Conservation (phyloP, 2,888 invertebrate genomes). For the Cosmorhoe ocellata region DNA sequence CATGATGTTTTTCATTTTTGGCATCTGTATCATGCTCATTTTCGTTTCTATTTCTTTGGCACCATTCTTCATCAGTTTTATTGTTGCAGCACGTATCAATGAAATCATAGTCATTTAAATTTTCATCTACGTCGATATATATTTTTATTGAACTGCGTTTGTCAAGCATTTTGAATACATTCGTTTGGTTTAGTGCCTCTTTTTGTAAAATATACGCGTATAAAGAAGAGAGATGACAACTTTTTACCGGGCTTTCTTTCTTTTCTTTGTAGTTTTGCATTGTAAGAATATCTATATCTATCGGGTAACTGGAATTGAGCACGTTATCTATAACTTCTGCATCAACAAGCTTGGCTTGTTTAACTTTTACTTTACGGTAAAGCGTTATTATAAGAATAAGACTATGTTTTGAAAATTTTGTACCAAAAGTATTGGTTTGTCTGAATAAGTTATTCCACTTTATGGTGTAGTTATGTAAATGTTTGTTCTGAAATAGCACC, state of each 20-base stretch:
- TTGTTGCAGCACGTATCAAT: conserved; percentile 50
- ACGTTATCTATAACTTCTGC: conserved; percentile 44
- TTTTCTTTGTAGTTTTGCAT: conserved; percentile 6
- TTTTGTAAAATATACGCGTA: conserved; percentile 54
- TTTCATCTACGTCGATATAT: conserved; percentile 54
- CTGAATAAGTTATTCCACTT: conserved; percentile 52
- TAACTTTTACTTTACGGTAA: conserved; percentile 27
- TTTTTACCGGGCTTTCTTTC: conserved; percentile 26
- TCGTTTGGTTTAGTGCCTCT: conserved; percentile 49
- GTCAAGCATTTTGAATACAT: conserved; percentile 53
- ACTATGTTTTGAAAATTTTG: conserved; percentile 38
- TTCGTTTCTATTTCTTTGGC: conserved; percentile 25
- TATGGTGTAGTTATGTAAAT: conserved; percentile 55
- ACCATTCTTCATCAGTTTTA: conserved; percentile 29
- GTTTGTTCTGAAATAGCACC: conserved; percentile 51
- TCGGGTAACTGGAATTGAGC: conserved; percentile 40
- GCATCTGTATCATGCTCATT: neutral
- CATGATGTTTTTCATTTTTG: neutral
- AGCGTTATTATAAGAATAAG: conserved; percentile 64
- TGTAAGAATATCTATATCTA: conserved; percentile 59
- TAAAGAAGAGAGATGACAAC: conserved; percentile 59
- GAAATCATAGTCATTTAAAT: conserved; percentile 44
- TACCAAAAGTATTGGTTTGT: conserved; percentile 28
- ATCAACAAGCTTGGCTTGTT: conserved; percentile 25
- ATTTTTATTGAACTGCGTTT: conserved; percentile 57